These are phyloP conservation scores for Sesia bembeciformis DNA, from an alignment of 2,888 invertebrate species.

Conservation along the genomic window DNA sequence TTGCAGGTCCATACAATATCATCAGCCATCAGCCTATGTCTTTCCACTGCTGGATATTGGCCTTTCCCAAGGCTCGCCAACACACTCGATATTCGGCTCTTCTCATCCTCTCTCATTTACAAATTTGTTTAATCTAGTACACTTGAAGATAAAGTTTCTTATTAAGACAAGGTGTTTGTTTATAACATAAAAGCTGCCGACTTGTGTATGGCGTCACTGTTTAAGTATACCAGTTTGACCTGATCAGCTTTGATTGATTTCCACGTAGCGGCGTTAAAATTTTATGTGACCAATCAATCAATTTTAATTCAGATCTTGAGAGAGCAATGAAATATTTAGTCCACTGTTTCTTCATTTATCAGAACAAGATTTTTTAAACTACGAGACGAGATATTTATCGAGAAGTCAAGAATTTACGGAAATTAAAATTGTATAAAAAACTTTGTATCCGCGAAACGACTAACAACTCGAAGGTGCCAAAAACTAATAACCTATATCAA, in stretches of 20 bases:
- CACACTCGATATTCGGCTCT: no score
- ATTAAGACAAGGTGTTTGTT: conserved; percentile 18
- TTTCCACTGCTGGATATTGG: no score
- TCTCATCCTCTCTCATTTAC: no score
- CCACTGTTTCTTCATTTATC: background rate
- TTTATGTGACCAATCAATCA: conserved; percentile 67
- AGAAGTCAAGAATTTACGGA: no score
- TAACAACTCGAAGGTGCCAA: no score
- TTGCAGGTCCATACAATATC: no score
- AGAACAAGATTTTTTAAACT: background rate
- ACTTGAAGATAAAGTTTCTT: background rate
- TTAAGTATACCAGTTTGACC: conserved; percentile 26
- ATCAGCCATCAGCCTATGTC: no score
- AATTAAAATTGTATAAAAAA: no score
- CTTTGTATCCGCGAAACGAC: no score
- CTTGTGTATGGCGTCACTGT: conserved; percentile 26
- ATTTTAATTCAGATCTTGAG: conserved; percentile 41
- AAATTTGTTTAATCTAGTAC: background rate
- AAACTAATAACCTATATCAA: no score
- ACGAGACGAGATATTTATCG: background rate
- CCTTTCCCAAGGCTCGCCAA: no score
- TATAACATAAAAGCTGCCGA: conserved; percentile 37
- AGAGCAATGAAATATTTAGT: conserved; percentile 15
- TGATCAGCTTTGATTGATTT: conserved; percentile 50
- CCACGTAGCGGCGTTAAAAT: conserved; percentile 46